Evolutionary conservation across 2,888 invertebrate genomes (phyloP).

Genomic region (Aelia acuminata): DNA sequence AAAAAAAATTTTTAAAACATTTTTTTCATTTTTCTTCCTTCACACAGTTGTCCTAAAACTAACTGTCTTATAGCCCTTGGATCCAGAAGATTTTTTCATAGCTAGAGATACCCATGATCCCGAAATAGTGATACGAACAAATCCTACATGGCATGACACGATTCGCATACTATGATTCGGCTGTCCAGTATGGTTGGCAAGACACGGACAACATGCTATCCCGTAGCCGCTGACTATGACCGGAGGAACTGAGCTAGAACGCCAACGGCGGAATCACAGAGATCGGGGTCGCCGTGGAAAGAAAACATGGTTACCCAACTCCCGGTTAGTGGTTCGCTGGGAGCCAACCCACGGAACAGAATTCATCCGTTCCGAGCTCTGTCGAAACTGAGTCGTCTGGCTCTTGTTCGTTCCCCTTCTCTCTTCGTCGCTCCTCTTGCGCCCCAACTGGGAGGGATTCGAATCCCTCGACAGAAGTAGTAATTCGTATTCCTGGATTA

Average conservation of each 20-base stretch:
- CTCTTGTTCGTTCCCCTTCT: neutral
- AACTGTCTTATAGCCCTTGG: too few relatives aligned
- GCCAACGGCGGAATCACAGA: constrained; percentile 11
- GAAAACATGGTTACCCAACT: constrained; percentile 53
- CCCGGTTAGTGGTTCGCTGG: constrained; percentile 11
- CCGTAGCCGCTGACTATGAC: neutral
- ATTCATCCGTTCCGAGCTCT: constrained; percentile 51
- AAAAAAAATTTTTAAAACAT: too few relatives aligned
- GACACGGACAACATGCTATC: neutral
- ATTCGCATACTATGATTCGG: neutral
- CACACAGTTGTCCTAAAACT: too few relatives aligned
- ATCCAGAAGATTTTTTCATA: too few relatives aligned
- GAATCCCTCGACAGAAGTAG: neutral
- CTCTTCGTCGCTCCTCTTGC: neutral
- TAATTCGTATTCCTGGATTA: too few relatives aligned
- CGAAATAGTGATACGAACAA: too few relatives aligned
- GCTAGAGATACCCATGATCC: too few relatives aligned
- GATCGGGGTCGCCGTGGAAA: constrained; percentile 44
- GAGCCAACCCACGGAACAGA: constrained; percentile 24
- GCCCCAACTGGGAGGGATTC: neutral
- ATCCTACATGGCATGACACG: too few relatives aligned
- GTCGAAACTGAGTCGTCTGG: constrained; percentile 42
- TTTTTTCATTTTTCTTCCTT: too few relatives aligned
- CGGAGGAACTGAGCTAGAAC: constrained; percentile 6
- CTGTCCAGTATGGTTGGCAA: neutral